Percentiles rank a stretch among this genome's conserved stretches.
phyloP scores from a whole-genome alignment of 2,797 vertebrate species.

The Poeciliopsis turneri region DNA sequence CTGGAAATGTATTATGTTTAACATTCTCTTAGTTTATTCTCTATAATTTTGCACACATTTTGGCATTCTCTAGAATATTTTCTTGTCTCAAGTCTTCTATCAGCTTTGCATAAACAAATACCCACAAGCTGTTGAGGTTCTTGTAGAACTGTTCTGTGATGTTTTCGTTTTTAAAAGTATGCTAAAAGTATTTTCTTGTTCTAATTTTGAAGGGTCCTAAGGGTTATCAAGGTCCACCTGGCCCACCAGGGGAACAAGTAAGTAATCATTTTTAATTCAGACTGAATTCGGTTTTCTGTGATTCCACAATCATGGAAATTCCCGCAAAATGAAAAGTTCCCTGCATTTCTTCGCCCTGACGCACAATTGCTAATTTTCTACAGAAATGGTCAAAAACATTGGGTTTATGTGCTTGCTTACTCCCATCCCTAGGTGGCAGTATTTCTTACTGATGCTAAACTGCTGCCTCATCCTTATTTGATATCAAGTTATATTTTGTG shows the following conservation, averaged over 20 bases:
- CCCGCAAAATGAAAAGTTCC: too few relatives aligned
- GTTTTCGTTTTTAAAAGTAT: neutral
- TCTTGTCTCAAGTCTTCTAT: neutral
- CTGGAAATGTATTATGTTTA: neutral
- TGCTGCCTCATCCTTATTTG: too few relatives aligned
- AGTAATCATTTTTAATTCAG: constrained; percentile 32
- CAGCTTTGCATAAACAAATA: neutral
- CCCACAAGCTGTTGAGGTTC: neutral
- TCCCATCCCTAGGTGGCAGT: too few relatives aligned
- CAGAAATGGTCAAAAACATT: too few relatives aligned
- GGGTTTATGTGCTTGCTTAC: too few relatives aligned
- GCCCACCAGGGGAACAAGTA: constrained; percentile 84
- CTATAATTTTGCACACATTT: neutral
- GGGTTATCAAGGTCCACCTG: constrained; percentile 79
- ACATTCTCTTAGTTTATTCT: neutral
- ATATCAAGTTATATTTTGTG: too few relatives aligned
- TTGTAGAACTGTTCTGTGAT: neutral
- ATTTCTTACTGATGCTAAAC: too few relatives aligned
- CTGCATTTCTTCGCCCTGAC: too few relatives aligned
- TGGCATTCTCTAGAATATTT: neutral
- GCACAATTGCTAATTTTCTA: too few relatives aligned
- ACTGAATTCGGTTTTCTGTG: too few relatives aligned
- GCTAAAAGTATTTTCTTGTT: constrained; percentile 22
- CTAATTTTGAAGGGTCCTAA: constrained; percentile 68
- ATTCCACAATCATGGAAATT: too few relatives aligned